Evolutionary conservation across 2,888 invertebrate genomes (phyloP).

Genomic region (Lepetodrilus schrolli): DNA sequence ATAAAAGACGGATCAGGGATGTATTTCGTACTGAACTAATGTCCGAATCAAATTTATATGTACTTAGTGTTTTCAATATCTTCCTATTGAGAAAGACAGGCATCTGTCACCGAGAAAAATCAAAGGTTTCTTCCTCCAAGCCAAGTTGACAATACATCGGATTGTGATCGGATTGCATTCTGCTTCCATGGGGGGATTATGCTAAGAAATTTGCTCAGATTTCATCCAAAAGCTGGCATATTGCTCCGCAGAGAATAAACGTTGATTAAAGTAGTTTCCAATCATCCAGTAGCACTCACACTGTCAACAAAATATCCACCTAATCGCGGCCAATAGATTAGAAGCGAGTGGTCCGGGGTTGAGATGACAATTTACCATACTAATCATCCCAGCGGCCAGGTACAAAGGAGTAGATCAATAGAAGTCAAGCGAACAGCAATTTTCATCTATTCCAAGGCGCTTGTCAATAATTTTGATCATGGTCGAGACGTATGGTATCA

Average conservation of each 20-base stretch:
- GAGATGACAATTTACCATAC: background rate
- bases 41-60: too few species aligned
- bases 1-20: too few species aligned
- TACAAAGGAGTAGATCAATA: constrained; percentile 13
- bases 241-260: background rate
- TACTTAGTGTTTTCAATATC: too few species aligned
- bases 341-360: background rate
- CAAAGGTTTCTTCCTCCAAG: constrained; percentile 1
- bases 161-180: constrained; percentile 4
- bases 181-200: background rate
- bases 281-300: background rate
- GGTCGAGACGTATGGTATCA: constrained; percentile 19
- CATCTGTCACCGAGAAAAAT: too few species aligned
- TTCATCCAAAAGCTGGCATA: background rate
- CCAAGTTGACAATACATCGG: background rate
- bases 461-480: constrained; percentile 25
- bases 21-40: too few species aligned
- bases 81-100: too few species aligned
- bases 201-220: background rate
- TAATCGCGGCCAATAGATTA: constrained; percentile 13
- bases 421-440: constrained; percentile 20
- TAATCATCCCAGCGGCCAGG: constrained; percentile 8
- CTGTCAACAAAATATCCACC: constrained; percentile 10
- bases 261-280: constrained; percentile 19
- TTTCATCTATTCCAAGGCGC: constrained; percentile 24